Evolutionary conservation across 2,888 invertebrate genomes (phyloP).

Genomic region (Serrognathus titanus): DNA sequence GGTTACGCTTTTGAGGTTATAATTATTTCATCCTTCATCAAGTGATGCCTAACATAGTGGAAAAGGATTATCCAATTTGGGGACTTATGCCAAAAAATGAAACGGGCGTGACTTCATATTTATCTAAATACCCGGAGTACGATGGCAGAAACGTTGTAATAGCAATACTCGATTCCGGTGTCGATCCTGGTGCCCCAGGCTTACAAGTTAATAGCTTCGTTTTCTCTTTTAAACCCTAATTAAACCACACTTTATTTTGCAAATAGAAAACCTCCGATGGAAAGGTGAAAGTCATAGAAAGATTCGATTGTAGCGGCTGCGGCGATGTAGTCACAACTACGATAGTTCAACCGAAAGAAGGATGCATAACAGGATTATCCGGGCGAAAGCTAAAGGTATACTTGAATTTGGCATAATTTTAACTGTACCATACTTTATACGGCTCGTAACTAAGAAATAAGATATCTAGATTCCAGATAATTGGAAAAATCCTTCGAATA

Average conservation of each 20-base stretch:
- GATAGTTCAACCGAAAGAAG: conserved; percentile 66
- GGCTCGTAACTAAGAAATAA: too few species aligned
- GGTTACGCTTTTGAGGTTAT: too few species aligned
- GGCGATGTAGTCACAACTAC: conserved; percentile 94
- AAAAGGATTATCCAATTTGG: conserved; percentile 71
- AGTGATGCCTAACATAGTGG: conserved; percentile 11
- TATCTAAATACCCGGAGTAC: conserved; percentile 82
- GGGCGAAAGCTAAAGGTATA: conserved; percentile 85
- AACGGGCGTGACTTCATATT: conserved; percentile 83
- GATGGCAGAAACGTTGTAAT: conserved; percentile 91
- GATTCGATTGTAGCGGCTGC: conserved; percentile 93
- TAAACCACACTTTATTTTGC: conserved; percentile 29
- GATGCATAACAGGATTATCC: conserved; percentile 77
- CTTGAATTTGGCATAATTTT: neutral
- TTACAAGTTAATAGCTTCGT: conserved; percentile 64
- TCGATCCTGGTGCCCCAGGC: conserved; percentile 94
- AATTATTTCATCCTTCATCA: too few species aligned
- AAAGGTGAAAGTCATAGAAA: conserved; percentile 87
- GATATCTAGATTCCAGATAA: conserved; percentile 66
- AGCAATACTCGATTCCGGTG: conserved; percentile 96
- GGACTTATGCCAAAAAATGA: conserved; percentile 91
- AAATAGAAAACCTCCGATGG: conserved; percentile 80
- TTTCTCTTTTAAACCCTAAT: neutral
- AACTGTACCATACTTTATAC: too few species aligned
- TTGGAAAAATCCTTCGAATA: conserved; percentile 82